Conservation (phyloP, 2,797 vertebrate genomes). For the Notolepis coatsorum region DNA sequence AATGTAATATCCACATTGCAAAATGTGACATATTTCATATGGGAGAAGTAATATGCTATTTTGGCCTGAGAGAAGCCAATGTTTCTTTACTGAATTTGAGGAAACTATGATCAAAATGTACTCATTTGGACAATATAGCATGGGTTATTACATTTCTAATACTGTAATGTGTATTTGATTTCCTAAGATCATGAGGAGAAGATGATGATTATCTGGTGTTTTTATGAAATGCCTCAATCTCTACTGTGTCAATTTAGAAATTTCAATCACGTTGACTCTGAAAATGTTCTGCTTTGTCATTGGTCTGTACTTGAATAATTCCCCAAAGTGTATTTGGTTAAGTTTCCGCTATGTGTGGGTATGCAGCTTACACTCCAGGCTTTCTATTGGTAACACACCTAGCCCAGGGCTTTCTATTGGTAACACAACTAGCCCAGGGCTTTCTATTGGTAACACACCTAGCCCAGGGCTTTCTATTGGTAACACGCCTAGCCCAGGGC, state of each 20-base stretch:
- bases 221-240: constrained; percentile 60
- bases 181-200: constrained; percentile 49
- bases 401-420: constrained; percentile 31
- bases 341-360: constrained; percentile 56
- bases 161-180: constrained; percentile 66
- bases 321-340: constrained; percentile 56
- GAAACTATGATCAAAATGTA: constrained; percentile 53
- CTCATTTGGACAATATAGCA: constrained; percentile 64
- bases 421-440: constrained; percentile 41
- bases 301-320: constrained; percentile 47
- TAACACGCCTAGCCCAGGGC: constrained; percentile 38
- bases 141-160: constrained; percentile 71
- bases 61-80: constrained; percentile 36
- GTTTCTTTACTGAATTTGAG: constrained; percentile 48
- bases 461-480: constrained; percentile 46
- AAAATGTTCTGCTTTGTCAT: constrained; percentile 46
- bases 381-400: constrained; percentile 47
- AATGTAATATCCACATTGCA: constrained; percentile 44
- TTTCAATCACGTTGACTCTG: constrained; percentile 53
- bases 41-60: constrained; percentile 23
- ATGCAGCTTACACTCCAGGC: constrained; percentile 30
- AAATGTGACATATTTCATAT: constrained; percentile 20
- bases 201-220: constrained; percentile 52
- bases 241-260: constrained; percentile 49
- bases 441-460: constrained; percentile 47